These are phyloP conservation scores for Morone saxatilis DNA, from an alignment of 2,113 vertebrate genomes.

Conservation along the genomic window DNA sequence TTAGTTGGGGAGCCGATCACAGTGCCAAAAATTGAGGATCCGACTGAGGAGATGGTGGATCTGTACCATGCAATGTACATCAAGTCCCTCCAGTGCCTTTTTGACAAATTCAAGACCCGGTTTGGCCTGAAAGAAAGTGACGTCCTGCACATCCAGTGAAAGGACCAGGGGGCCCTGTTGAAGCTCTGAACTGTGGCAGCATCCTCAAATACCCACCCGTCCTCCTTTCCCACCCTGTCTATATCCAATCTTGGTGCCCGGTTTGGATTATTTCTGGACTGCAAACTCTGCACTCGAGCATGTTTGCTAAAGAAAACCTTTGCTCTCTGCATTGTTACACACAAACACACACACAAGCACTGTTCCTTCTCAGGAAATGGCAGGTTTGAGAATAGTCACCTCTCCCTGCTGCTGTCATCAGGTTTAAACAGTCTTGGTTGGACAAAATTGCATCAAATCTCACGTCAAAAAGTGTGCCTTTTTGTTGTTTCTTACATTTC, in stretches of 20 bases:
- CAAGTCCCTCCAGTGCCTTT: slow-evolving; percentile 90
- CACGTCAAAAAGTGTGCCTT: slow-evolving; percentile 34
- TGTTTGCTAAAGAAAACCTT: slow-evolving; percentile 47
- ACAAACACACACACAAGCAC: neutral
- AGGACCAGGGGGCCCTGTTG: neutral
- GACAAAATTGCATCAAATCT: slow-evolving; percentile 24
- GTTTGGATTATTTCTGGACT: slow-evolving; percentile 72
- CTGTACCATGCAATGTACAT: slow-evolving; percentile 93
- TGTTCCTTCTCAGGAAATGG: slow-evolving; percentile 30
- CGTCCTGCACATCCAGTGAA: slow-evolving; percentile 89
- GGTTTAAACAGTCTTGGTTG: neutral
- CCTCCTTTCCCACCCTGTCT: slow-evolving; percentile 47
- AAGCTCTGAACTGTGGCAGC: slow-evolving; percentile 42
- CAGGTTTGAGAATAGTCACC: slow-evolving; percentile 21
- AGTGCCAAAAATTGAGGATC: slow-evolving; percentile 90
- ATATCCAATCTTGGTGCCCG: slow-evolving; percentile 38
- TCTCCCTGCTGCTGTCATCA: neutral
- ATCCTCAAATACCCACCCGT: slow-evolving; percentile 22
- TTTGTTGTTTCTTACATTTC: slow-evolving; percentile 11
- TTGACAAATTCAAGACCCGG: slow-evolving; percentile 93
- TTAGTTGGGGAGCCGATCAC: slow-evolving; percentile 97
- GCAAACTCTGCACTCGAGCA: slow-evolving; percentile 28
- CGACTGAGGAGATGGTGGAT: slow-evolving; percentile 89
- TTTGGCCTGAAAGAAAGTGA: slow-evolving; percentile 91
- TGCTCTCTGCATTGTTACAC: slow-evolving; percentile 26